Base-by-base conservation (phyloP, 2,888 invertebrate genomes). In the Acrobasis suavella region DNA sequence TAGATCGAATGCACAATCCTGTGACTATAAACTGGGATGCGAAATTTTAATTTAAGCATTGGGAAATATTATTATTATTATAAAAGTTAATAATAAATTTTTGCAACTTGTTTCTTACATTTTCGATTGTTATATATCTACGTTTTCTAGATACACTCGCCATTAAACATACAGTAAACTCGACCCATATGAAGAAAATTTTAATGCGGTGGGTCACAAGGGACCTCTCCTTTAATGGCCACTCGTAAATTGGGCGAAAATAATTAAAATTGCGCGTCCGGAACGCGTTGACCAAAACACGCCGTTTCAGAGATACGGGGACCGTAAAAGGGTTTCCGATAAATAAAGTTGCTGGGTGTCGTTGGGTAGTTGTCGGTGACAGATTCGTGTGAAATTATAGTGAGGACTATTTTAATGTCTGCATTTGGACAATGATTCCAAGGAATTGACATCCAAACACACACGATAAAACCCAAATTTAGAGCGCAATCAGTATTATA, bases 241-340 rank as follows among this genome's bases (percentile, higher is more conserved):
- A 88, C 87, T 89, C 91, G 91, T 92, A 92, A 92, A 92, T 91
- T 91, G 91, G 83, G 86, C 86, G 91, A 90, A 91, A 91, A 92
- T 91, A 92, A 92, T 91, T 92, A 91, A 91, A 92, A 92, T 89
- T 86, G 86, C 84, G 80, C 85, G 76, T 83, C 84, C 85, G 74
- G 81, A 81, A 79, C 78, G 75, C 76, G 75, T 77, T 77, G 86
- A 83, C 91, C 90, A 87, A 89, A 91, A 91, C 91, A 91, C 72
- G 78, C 77, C 89, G 86, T 89, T 91, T 91, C 90, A 78, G 75
- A 69, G 74, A 75, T 80, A 83, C 82, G 82, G 81, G 81, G 72
- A 77, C 76, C 76, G 83, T 83, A 86, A 89, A 88, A 87, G 90
- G 91, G 89, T 82, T 88, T 85, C 75, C 87, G 81, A 90, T 91